Conservation (phyloP, 2,888 invertebrate species). For the Choristoneura rosaceana region DNA sequence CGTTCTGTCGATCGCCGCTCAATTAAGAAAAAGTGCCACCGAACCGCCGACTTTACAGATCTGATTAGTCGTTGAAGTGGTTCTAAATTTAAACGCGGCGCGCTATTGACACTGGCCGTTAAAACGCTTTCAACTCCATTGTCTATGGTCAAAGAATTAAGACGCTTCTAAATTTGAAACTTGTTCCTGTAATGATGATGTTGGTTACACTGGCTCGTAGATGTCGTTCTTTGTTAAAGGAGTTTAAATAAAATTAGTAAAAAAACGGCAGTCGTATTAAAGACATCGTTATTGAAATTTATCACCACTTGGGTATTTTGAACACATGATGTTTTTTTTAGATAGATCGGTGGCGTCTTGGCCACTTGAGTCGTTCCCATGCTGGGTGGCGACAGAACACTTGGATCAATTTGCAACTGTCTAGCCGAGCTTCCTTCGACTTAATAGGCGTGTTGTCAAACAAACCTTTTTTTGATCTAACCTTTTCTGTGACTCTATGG, state of each 20-base stretch:
- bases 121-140: slow-evolving; percentile 73
- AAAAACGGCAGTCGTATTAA: slow-evolving; percentile 28
- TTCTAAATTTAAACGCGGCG: slow-evolving; percentile 80
- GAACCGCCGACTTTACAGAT: slow-evolving; percentile 80
- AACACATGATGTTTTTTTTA: slow-evolving; percentile 56
- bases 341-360: slow-evolving; percentile 61
- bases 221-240: neutral
- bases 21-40: slow-evolving; percentile 58
- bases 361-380: slow-evolving; percentile 75
- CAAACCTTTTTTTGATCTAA: slow-evolving; percentile 53
- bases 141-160: slow-evolving; percentile 77
- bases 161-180: slow-evolving; percentile 51
- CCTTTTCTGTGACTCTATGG: slow-evolving; percentile 54
- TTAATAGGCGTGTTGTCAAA: slow-evolving; percentile 53
- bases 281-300: slow-evolving; percentile 59
- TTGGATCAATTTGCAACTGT: slow-evolving; percentile 81
- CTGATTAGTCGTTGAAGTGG: slow-evolving; percentile 82
- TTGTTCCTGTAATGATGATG: slow-evolving; percentile 11
- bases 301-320: slow-evolving; percentile 65
- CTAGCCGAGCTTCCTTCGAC: slow-evolving; percentile 75
- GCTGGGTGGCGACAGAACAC: slow-evolving; percentile 84
- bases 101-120: slow-evolving; percentile 73
- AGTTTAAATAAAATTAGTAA: neutral
- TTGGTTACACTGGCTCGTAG: neutral
- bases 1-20: slow-evolving; percentile 60